Base-by-base conservation (phyloP, 2,888 invertebrate species). In the Cantharis nigra region DNA sequence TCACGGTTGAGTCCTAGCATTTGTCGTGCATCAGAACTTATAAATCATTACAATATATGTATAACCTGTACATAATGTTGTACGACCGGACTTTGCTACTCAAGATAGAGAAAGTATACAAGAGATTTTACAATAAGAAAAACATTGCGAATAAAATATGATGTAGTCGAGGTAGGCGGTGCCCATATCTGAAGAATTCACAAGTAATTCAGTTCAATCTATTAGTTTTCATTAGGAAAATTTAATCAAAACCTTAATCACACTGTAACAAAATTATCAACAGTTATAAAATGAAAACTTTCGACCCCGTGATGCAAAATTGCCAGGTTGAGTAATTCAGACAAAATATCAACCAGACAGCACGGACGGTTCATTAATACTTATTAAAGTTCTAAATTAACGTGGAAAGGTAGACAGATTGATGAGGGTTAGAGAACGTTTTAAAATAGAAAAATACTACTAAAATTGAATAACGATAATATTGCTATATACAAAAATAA, bases 271-370 rank as follows among this genome's bases (percentile, higher is more conserved):
- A 26, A 67, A 67, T 23, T 23, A 67, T 23, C n/a, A 26, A 23
- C n/a, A 67, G 20, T 18, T 67, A 20, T 67, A 18, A 67, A 67
- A 67, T 26, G 23, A 67, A 67, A 67, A 65, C 67, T 69, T 64
- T n/a, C 73, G 49, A 64, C 28, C 14, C 30, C 49, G 30, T 49
- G 73, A 30, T 74, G 69, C 69, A 70, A 74, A 69, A 28, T 63
- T 30, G 30, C 74, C 74, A 33, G 64, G 63, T 74, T 74, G 63
- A 70, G 69, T 74, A 74, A 74, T 74, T 16, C 63, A 69, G 74
- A 74, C 74, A 69, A 74, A 74, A 69, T 69, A 63, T 63, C 74
- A 69, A 28, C 74, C 62, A 74, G 74, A 74, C 74, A 74, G 74
- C 70, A 63, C 63, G 74, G 74, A 69, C 30, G 18, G 64, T 74